phyloP scores from a whole-genome alignment of 2,797 vertebrate species.

The Intellagama lesueurii region DNA sequence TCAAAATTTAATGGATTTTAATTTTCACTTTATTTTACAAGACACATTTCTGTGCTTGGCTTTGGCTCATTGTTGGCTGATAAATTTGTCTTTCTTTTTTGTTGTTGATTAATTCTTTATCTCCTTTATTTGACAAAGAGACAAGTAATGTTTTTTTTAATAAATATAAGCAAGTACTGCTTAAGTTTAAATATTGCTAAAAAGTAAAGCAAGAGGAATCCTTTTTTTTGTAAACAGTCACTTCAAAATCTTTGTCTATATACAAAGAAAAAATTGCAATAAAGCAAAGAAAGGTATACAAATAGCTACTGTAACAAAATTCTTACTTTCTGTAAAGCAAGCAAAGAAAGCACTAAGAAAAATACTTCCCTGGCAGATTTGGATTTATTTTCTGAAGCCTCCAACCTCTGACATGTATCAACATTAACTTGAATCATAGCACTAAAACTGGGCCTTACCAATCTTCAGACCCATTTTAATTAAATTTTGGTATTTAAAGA shows the following conservation, averaged over 20 bases:
- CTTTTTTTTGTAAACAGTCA: background rate
- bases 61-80: background rate
- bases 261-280: background rate
- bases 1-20: background rate
- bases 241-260: background rate
- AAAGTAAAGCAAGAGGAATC: constrained; percentile 9
- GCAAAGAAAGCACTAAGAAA: background rate
- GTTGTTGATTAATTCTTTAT: background rate
- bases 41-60: background rate
- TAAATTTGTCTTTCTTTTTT: background rate
- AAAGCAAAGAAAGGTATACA: background rate
- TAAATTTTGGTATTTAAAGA: constrained; percentile 20
- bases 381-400: constrained; percentile 10
- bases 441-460: background rate
- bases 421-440: constrained; percentile 24
- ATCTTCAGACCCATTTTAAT: constrained; percentile 29
- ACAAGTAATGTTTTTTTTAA: background rate
- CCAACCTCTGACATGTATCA: constrained; percentile 13
- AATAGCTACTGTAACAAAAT: constrained; percentile 21
- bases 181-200: background rate
- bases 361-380: background rate
- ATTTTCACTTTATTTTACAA: background rate
- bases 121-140: background rate
- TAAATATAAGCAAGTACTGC: background rate
- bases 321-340: background rate